Conservation (phyloP, 2,113 vertebrate species). For the Meriones unguiculatus region DNA sequence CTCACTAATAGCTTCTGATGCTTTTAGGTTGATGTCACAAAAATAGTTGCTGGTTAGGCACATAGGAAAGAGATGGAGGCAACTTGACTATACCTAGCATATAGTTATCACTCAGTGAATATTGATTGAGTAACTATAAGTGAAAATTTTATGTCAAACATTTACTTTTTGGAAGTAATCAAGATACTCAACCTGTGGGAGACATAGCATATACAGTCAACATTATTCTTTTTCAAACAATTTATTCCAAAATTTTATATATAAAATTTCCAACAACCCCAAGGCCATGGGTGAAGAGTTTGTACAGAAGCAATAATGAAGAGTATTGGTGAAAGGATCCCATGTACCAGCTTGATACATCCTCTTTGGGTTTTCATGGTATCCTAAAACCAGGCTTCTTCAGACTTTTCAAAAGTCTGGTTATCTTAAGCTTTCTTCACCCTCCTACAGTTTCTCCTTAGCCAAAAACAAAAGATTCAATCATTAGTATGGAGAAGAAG, state of each 20-base stretch:
- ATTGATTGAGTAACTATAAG: neutral
- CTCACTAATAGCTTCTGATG: slow-evolving; percentile 4
- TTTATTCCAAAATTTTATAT: neutral
- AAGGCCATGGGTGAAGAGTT: neutral
- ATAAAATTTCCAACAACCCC: neutral
- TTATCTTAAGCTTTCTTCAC: neutral
- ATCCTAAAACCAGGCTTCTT: neutral
- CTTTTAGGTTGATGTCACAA: neutral
- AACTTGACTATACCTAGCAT: neutral
- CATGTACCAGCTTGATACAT: neutral
- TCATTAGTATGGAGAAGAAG: neutral
- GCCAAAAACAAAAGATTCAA: neutral
- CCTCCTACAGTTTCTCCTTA: neutral
- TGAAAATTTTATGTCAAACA: neutral
- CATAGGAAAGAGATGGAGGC: neutral
- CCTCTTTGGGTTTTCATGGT: neutral
- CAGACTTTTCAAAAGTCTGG: neutral
- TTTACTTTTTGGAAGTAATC: no score
- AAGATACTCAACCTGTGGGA: neutral
- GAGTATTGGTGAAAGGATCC: neutral
- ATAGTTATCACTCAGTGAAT: neutral
- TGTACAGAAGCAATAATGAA: neutral
- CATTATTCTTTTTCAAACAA: neutral
- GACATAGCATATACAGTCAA: neutral
- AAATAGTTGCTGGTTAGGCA: neutral